Evolutionary conservation across 2,888 invertebrate species (phyloP), one percentile per base, ranked within the genome.

Genomic region (Yponomeuta cagnagella): DNA sequence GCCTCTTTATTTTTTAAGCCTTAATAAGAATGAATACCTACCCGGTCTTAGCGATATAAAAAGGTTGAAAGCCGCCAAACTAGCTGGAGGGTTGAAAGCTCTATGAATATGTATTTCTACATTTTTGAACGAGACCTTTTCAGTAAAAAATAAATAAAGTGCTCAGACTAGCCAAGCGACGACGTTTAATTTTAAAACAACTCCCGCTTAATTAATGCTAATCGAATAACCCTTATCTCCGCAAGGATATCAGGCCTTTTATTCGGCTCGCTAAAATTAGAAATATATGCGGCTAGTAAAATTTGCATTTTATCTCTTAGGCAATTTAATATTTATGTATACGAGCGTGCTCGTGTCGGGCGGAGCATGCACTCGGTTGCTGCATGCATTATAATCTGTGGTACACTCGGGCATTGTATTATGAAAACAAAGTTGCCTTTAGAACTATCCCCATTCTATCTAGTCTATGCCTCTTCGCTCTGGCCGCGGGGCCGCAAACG

Each of bases 291-390:
- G 84, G 83, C 82, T 80, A 70, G 80, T 75, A 72, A 79, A 82
- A 90, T 90, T 90, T 88, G 84, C 90, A 90, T 91, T 90, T 90
- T 90, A 90, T 90, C 90, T 90, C 81, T 83, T 80, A 83, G 78
- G 78, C 80, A 78, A 87, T 89, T 88, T 87, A 88, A 85, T 90
- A 91, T 91, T 88, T 90, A 90, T 89, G 82, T 85, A 83, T 84
- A 82, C 84, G 77, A 77, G 85, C 88, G 85, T 79, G 88, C 75
- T 85, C 85, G 86, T 82, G 82, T 80, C 77, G 79, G 76, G 76
- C 75, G 77, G 75, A 76, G 81, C 81, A 81, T 82, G 52, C 52
- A 58, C 52, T 58, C 52, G 52, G 52, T 15, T 58, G 82, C 82
- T 82, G 87, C 86, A 90, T 90, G 88, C 86, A 90, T 89, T 87